Conservation (phyloP, 2,888 invertebrate genomes). For the Muscina levida region DNA sequence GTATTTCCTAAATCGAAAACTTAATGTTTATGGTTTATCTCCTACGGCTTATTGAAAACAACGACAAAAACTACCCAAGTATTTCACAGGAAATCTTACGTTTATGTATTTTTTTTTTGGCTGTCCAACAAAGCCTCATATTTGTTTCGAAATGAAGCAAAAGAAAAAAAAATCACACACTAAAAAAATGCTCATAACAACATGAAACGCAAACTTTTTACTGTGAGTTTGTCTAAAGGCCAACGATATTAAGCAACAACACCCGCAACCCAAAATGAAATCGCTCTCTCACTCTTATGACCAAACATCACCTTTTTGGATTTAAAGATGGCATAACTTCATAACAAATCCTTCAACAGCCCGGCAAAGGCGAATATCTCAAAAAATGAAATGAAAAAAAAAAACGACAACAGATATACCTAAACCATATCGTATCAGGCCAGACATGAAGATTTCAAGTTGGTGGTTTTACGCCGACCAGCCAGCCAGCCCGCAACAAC, state of each 20-base stretch:
- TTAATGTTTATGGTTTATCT: constrained; percentile 50
- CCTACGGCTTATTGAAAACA: constrained; percentile 60
- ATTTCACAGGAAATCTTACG: constrained; percentile 67
- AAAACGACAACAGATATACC: no score
- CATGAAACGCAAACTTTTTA: constrained; percentile 1
- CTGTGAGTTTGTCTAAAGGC: not conserved
- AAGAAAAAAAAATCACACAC: not conserved
- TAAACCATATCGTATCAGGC: no score
- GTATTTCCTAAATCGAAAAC: constrained; percentile 10
- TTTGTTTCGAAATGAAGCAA: constrained; percentile 28
- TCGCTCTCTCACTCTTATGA: constrained; percentile 4
- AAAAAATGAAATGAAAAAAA: constrained; percentile 20
- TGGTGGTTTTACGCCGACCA: not conserved
- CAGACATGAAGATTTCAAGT: constrained; percentile 25
- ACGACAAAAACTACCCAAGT: constrained; percentile 28
- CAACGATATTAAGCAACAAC: constrained; percentile 60
- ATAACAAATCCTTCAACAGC: constrained; percentile 35
- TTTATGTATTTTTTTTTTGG: constrained; percentile 6
- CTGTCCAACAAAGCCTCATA: not conserved
- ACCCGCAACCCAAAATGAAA: constrained; percentile 55
- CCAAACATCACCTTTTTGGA: constrained; percentile 20
- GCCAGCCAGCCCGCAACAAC: not conserved
- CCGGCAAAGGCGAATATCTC: not conserved
- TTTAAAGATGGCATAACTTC: constrained; percentile 58
- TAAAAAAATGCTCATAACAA: constrained; percentile 24